These are phyloP conservation scores for Hippotragus niger DNA, from an alignment of 2,113 vertebrate species.

Conservation along the genomic window DNA sequence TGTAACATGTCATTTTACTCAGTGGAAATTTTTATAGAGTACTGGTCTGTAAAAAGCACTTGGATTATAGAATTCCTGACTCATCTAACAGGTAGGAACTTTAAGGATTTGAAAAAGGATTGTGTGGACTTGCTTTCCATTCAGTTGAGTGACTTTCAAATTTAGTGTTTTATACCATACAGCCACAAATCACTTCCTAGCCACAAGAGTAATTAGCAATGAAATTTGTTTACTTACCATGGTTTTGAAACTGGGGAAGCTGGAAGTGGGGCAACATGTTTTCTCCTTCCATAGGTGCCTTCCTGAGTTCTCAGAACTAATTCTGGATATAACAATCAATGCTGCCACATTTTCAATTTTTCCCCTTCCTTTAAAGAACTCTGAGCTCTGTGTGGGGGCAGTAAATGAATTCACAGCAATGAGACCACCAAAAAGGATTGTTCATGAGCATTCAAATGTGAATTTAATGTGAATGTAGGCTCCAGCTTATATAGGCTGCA, in stretches of 20 bases:
- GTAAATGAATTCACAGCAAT: not conserved
- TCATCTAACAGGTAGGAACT: not conserved
- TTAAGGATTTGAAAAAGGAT: not conserved
- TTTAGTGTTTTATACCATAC: not conserved
- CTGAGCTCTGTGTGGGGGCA: not conserved
- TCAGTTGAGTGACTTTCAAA: not conserved
- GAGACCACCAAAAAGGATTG: not conserved
- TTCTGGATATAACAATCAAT: not conserved
- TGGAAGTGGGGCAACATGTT: not conserved
- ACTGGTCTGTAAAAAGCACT: not conserved
- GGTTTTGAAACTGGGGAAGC: not conserved
- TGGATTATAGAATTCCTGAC: not conserved
- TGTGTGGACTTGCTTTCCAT: not conserved
- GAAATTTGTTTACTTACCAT: not conserved
- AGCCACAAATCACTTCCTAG: not conserved
- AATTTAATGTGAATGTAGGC: not conserved
- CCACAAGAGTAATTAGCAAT: not conserved
- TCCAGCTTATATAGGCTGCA: not conserved
- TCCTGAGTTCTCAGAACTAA: not conserved
- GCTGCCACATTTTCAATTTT: not conserved
- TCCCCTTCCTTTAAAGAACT: not conserved
- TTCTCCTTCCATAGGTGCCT: not conserved
- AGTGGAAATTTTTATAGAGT: not conserved
- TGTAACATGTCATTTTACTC: not conserved
- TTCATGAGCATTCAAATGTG: not conserved